Percentiles rank a stretch among this genome's conserved stretches.
These are phyloP conservation scores for Catocala sponsa DNA, from an alignment of 2,888 invertebrate species.

Conservation along the genomic window DNA sequence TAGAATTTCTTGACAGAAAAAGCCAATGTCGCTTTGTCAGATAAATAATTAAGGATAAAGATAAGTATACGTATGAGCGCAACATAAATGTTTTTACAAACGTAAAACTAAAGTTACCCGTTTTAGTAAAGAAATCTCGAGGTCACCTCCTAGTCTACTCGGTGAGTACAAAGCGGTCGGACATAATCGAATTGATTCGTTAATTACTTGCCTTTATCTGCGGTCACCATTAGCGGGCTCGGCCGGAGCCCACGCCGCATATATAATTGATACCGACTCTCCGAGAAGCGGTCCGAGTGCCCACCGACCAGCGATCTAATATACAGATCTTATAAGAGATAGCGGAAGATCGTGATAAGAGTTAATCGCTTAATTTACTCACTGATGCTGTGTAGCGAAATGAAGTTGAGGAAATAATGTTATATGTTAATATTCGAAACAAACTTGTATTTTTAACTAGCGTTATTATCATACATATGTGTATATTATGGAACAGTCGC, in stretches of 20 bases:
- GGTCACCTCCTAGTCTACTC: slow-evolving; percentile 35
- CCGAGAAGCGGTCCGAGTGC: slow-evolving; percentile 7
- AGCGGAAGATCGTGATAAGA: slow-evolving; percentile 4
- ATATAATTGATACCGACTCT: slow-evolving; percentile 55
- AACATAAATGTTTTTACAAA: too few relatives aligned
- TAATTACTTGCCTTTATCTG: slow-evolving; percentile 79
- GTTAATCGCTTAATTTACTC: slow-evolving; percentile 5
- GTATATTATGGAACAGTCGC: too few relatives aligned
- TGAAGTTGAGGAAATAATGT: not conserved
- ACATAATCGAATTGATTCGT: slow-evolving; percentile 80
- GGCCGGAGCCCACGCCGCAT: slow-evolving; percentile 60
- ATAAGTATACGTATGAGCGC: too few relatives aligned
- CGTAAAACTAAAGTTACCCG: too few relatives aligned
- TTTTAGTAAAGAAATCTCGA: not conserved
- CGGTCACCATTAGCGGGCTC: slow-evolving; percentile 67
- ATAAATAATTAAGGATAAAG: too few relatives aligned
- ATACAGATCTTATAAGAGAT: not conserved
- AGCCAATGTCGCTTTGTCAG: too few relatives aligned
- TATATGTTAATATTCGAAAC: not conserved
- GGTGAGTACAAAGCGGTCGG: slow-evolving; percentile 65
- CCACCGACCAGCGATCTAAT: slow-evolving; percentile 8
- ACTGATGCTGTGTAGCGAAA: not conserved
- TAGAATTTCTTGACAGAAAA: too few relatives aligned
- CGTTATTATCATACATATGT: too few relatives aligned
- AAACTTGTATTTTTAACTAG: too few relatives aligned